Percentiles rank a stretch among this genome's conserved stretches.
These are phyloP conservation scores for Frankliniella fusca DNA, from an alignment of 2,888 invertebrate genomes.

Conservation along the genomic window DNA sequence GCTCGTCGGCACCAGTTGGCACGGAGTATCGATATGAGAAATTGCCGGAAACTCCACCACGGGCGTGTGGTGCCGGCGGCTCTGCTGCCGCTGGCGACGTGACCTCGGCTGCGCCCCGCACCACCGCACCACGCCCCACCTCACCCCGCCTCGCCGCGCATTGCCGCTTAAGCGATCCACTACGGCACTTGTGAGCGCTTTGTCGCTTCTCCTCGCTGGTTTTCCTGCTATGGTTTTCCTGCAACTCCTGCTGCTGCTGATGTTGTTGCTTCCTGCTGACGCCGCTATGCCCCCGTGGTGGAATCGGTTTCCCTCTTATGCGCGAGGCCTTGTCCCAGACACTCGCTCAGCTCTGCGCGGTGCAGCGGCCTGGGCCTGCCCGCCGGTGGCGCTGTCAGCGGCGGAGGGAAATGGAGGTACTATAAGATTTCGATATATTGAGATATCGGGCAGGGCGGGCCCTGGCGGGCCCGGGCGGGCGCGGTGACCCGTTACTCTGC, in stretches of 20 bases:
- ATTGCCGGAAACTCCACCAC: too few species aligned
- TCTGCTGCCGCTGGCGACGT: not conserved
- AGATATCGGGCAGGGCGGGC: not conserved
- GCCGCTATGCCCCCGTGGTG: not conserved
- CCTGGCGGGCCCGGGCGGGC: too few species aligned
- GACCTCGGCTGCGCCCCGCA: not conserved
- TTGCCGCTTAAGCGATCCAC: not conserved
- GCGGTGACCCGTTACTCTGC: not conserved
- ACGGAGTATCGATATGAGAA: too few species aligned
- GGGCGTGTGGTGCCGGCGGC: not conserved
- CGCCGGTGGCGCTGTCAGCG: not conserved
- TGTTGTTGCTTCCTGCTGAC: not conserved
- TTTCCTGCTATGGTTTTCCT: not conserved
- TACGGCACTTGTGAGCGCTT: not conserved
- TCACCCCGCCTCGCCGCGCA: not conserved
- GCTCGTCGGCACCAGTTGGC: not conserved
- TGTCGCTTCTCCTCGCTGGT: too few species aligned
- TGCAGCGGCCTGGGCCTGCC: too few species aligned
- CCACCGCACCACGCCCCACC: not conserved
- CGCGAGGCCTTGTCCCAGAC: too few species aligned
- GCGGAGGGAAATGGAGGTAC: not conserved
- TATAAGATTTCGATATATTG: constrained; percentile 15
- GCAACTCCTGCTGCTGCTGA: not conserved
- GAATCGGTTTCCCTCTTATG: not conserved
- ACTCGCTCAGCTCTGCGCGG: too few species aligned